Evolutionary conservation across 2,797 vertebrate genomes (phyloP), one percentile per base, ranked within the genome.

Genomic region (Scolopax bukidnonensis): DNA sequence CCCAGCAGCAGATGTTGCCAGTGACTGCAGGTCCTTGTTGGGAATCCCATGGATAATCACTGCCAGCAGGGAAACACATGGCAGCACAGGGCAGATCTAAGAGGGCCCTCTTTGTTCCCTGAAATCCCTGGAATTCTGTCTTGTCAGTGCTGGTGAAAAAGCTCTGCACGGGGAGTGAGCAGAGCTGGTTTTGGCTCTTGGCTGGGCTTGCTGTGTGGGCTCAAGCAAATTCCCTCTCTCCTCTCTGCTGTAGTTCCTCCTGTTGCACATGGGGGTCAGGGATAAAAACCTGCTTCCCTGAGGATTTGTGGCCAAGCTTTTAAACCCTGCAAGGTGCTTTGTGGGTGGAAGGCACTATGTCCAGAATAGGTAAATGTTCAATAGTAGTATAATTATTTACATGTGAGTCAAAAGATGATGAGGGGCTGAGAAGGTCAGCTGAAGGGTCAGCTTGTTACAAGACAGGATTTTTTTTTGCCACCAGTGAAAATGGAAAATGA

Each of bases 1-100:
- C 9, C 15, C 40, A 13, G 71, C 15, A 38, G 75, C 83, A 94
- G 86, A 93, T 90, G 90, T 64, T 91, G 88, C n/a, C 71, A 85
- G 79, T 50, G 64, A 88, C 88, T 91, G 71, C 27, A 76, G 59
- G 68, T 47, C 86, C 88, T 91, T 88, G 76, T 85, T 90, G 85
- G 90, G 79, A 87, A 93, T 91, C 63, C 92, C 83, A 18, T 30
- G 75, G 90, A 71, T 91, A 79, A 78, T 53, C 54, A 24, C 6
- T 16, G 59, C 38, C 83, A 95, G 86, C 64, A 82, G 92, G 68
- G 71, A 69, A 93, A 54, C 79, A 80, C 79, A 65, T 73, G 71
- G 67, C 82, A 82, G 75, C 30, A 5, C 20, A 32, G 0, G 0
- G 80, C 82, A 51, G 41, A 33, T 47, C 82, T 11, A 75, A 96